Evolutionary conservation across 2,888 invertebrate species (phyloP).

Genomic region (Leucophenga maculata): DNA sequence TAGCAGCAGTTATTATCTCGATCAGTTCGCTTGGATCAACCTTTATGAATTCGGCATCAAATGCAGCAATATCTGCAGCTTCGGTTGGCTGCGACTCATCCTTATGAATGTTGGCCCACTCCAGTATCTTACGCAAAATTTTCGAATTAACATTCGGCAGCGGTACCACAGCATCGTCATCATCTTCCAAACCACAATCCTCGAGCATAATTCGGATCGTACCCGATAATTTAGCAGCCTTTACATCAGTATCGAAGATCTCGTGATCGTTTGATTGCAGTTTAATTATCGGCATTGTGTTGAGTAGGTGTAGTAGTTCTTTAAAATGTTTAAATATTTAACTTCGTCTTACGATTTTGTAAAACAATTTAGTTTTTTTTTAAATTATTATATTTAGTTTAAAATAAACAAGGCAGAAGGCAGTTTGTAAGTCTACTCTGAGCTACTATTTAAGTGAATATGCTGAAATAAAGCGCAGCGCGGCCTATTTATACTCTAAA

Average conservation of each 20-base stretch:
- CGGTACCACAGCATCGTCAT: conserved; percentile 95
- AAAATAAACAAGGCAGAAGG: too few species aligned
- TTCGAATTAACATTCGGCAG: conserved; percentile 98
- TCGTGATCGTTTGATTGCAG: conserved; percentile 96
- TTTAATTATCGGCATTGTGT: conserved; percentile 97
- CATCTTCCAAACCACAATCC: conserved; percentile 90
- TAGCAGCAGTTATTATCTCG: conserved; percentile 96
- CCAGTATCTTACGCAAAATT: conserved; percentile 93
- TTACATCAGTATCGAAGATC: conserved; percentile 95
- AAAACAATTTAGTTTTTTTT: too few species aligned
- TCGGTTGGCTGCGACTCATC: conserved; percentile 96
- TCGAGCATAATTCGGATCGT: conserved; percentile 99
- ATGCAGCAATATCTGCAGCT: conserved; percentile 98
- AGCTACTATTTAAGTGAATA: too few species aligned
- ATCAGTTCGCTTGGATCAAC: conserved; percentile 97
- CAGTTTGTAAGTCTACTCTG: too few species aligned
- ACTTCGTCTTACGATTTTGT: too few species aligned
- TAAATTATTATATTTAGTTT: too few species aligned
- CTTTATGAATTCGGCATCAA: conserved; percentile 99
- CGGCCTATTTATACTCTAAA: too few species aligned
- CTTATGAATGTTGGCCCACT: conserved; percentile 94
- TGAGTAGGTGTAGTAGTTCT: too few species aligned
- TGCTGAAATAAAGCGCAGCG: too few species aligned
- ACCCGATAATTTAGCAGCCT: conserved; percentile 97
- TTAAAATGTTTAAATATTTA: too few species aligned